These are phyloP conservation scores for Eupithecia subumbrata DNA, from an alignment of 2,888 invertebrate species.

Conservation along the genomic window DNA sequence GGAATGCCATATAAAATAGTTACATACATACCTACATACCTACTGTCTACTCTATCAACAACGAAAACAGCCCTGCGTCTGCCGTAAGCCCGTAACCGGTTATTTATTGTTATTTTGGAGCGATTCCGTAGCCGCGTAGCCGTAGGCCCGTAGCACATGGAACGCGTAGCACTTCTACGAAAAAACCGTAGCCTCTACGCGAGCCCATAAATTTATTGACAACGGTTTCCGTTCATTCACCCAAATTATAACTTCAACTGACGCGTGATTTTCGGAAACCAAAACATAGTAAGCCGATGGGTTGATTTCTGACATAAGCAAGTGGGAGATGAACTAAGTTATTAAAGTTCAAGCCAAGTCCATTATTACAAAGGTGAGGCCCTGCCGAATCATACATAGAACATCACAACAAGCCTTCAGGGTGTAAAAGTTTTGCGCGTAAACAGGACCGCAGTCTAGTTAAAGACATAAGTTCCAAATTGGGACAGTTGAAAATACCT, in stretches of 20 bases:
- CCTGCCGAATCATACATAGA: slow-evolving; percentile 40
- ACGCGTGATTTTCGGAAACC: not conserved
- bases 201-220: not conserved
- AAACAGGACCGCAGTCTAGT: slow-evolving; percentile 53
- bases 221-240: not conserved
- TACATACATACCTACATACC: not conserved
- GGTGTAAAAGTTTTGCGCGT: slow-evolving; percentile 51
- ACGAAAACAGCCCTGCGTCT: not conserved
- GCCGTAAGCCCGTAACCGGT: slow-evolving; percentile 1
- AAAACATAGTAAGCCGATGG: not conserved
- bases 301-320: slow-evolving; percentile 9
- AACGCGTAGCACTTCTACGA: not conserved
- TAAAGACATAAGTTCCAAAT: slow-evolving; percentile 61
- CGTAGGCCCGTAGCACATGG: slow-evolving; percentile 11
- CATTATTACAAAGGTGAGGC: slow-evolving; percentile 16
- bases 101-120: slow-evolving; percentile 7
- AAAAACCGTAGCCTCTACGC: not conserved
- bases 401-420: slow-evolving; percentile 45
- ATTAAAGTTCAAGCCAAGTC: slow-evolving; percentile 13
- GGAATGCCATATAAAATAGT: not conserved
- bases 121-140: slow-evolving; percentile 7
- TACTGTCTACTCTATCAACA: not conserved
- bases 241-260: not conserved
- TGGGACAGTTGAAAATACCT: slow-evolving; percentile 52
- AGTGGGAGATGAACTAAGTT: slow-evolving; percentile 3